Base-by-base conservation (phyloP, 2,888 invertebrate species). In the Nezara viridula region DNA sequence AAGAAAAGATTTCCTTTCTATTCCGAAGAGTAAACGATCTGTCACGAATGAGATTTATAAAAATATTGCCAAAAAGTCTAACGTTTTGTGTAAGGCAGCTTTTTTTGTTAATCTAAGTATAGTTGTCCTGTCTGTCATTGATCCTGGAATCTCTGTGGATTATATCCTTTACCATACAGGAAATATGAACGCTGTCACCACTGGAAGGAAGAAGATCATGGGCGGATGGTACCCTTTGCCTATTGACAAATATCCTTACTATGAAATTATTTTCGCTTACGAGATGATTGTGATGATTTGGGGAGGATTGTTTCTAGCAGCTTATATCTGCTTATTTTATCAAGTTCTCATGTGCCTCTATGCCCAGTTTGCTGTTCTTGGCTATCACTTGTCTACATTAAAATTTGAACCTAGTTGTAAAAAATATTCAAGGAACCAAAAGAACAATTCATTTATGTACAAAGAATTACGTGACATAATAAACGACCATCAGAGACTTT, bases 181-280 rank as follows among this genome's bases (percentile, higher is more conserved):
- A 7, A 81, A 81, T 12, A 81, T 81, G 81, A 37, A 24, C 14
- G 16, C 81, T n/a, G 81, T 81, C 7, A 81, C 44, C 1, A 47
- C 44, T 1, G 81, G 81, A 0, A 81, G 14, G 81, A 81, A 81
- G 44, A 81, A 81, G 81, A 81, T 81, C 24, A 40, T 81, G 40
- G 81, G 81, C 4, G 81, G 81, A 12, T 81, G 81, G 81, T 81
- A 81, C 44, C 81, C 81, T 81, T 14, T 81, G 12, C 81, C 81
- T 14, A 12, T 81, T 14, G 81, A 40, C 44, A n/a, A 10, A n/a
- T 81, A 9, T 81, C 81, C 81, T 16, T 81, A 24, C n/a, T 81
- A 44, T 16, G 81, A 81, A n/a, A 21, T 47, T 1, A 81, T 81
- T 47, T 81, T 81, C 81, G 40, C 44, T 47, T 81, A 81, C 6